Base-by-base conservation (phyloP, 2,797 vertebrate species). In the Microctenopoma lineatum region DNA sequence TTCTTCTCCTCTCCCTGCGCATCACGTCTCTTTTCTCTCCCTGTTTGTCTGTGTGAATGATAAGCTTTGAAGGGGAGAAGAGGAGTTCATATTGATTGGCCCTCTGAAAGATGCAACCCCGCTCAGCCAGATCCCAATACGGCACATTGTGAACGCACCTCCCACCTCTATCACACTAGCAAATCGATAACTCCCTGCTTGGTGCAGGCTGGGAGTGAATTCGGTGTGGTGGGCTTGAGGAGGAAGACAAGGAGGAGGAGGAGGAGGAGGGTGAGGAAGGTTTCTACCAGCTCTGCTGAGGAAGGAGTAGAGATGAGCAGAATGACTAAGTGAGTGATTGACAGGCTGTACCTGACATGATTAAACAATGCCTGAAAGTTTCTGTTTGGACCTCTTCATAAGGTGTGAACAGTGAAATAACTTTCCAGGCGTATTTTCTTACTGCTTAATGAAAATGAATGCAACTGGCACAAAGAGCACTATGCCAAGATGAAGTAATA, bases 61-160 rank as follows among this genome's bases (percentile, higher is more conserved):
- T 84, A 83, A 83, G 84, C 90, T 94, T 94, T 93, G 92, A 93
- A 92, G 89, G 85, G 79, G 86, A 89, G 83, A 87, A 84, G 77
- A 83, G 84, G 81, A 84, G 72, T 77, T 59, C 34, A 71, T 84
- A 94, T 94, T 72, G 93, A 94, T 93, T 66, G 84, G 81, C 75
- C 77, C 89, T 89, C 80, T 91, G 90, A 90, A 94, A 92, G 88
- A 91, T 90, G 89, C 88, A 90, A 87, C 70, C 70, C 77, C 34
- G 39, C 74, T 85, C 84, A 85, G 79, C 57, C 69, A 72, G 81
- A 86, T 80, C 88, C 80, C 75, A 44, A 8, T 44, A 15, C 78
- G 73, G 85, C 52, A 84, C 90, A 92, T 88, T 90, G 90, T 91
- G 88, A 92, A 86, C 76, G 71, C 71, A 66, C 84, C 89, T 90